Base-by-base conservation (phyloP, 2,113 vertebrate genomes). In the Colistium nudipinnis region DNA sequence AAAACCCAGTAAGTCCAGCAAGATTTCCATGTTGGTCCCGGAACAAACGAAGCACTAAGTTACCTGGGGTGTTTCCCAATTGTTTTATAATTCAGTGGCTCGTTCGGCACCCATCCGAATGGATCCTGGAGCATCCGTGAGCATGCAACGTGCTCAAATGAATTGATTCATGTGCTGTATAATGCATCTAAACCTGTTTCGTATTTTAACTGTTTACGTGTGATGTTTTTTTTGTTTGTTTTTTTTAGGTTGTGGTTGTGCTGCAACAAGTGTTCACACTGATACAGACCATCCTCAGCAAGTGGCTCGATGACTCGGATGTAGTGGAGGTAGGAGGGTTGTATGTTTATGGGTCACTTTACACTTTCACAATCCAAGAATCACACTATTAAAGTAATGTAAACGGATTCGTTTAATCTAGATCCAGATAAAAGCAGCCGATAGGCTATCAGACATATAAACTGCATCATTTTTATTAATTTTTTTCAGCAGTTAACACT, bases 201-300 rank as follows among this genome's bases (percentile, higher is more conserved):
- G 0, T 2, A 19, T 41, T 3, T 49, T 19, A 1, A 2, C 2
- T 38, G 7, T 16, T 17, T 16, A 17, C 4, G 14, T 8, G 7
- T 3, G 7, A 43, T 8, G 2, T 27, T 36, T 27, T 43, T n/a
- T 3, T 6, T 13, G 14, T 59, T 10, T 20, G 16, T n/a, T 24
- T 0, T 19, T 76, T 68, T 16, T 80, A 99, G 98, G 96, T 98
- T 67, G 95, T 98, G 30, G 93, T 96, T 53, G 95, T 99, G 62
- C 92, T 99, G 7, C 96, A 98, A 91, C 95, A 99, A 80, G 94
- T 98, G 75, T 98, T 98, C 90, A 90, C 97, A 55, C 89, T 98
- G 80, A 96, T 99, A 86, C 95, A 97, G 90, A 96, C 93, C 80
- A 92, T 99, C 82, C 93, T 98, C 76, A 96, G 95, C 91, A 97